Evolutionary conservation across 2,888 invertebrate species (phyloP), one percentile per base, ranked within the genome.

Genomic region (Melanostoma mellinum): DNA sequence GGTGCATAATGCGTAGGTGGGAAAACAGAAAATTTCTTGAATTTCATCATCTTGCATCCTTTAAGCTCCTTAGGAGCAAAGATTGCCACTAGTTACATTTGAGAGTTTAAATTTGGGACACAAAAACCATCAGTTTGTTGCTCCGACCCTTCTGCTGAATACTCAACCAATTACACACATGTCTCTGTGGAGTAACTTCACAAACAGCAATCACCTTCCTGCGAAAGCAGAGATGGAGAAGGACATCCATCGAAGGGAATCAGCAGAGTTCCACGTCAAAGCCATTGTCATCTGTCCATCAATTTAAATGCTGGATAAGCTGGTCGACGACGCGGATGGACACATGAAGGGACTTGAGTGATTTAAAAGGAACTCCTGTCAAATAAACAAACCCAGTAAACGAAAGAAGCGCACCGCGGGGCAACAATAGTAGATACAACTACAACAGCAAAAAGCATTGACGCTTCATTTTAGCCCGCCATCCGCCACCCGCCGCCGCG

Each of bases 291-390:
- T 76, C 80, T 85, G 85, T 85, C 85, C 68, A 85, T 85, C 85
- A 82, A 72, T 80, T 75, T 55, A 61, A 73, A 60, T 73, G 67
- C 68, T 80, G 75, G 71, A 78, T 79, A 69, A 85, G 32, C 61
- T 69, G 76, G 81, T 65, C 68, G 67, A 85, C 72, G 67, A 48
- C 30, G 65, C 60, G 38, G 76, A 85, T 79, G 69, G 86, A 82
- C 80, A 86, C 85, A 81, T 85, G 79, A 81, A 79, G 77, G 56
- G 74, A 84, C 69, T 72, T 86, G 86, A 85, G 86, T 85, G 86
- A 86, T 86, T 86, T 86, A 85, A 85, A 82, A 85, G 86, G 85
- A 84, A 68, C 85, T 84, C 60, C 74, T 85, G 80, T 76, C 80
- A 80, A 80, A 80, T 85, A 80, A 80, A 85, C 85, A 80, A 80